Conservation (phyloP, 2,888 invertebrate species). For the Desoria tigrina region DNA sequence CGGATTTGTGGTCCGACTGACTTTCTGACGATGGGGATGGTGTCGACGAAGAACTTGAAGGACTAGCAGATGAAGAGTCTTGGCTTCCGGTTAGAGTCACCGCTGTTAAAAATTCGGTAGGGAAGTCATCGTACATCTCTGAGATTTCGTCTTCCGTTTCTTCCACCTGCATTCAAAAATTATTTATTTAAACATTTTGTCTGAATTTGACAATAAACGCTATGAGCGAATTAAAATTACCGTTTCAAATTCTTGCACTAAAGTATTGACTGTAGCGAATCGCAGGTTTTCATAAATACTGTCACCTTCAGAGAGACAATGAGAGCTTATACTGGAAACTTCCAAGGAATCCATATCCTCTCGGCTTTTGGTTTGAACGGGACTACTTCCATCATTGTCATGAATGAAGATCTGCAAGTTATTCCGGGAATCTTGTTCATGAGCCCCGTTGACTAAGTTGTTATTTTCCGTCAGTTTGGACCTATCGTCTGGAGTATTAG, state of each 20-base stretch:
- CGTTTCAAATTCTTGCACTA: constrained; percentile 48
- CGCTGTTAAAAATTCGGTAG: constrained; percentile 31
- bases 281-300: constrained; percentile 44
- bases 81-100: constrained; percentile 25
- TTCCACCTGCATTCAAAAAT: constrained; percentile 40
- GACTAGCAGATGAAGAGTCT: constrained; percentile 20
- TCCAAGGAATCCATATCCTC: constrained; percentile 31
- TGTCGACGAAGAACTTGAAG: neutral
- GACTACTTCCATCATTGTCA: constrained; percentile 24
- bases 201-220: neutral
- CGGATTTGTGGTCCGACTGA: constrained; percentile 1
- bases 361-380: neutral
- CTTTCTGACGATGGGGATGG: constrained; percentile 16
- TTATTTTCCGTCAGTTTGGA: too few species aligned
- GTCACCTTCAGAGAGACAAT: neutral
- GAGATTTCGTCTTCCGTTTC: constrained; percentile 50
- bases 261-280: constrained; percentile 43
- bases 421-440: constrained; percentile 26
- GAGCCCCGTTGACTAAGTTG: constrained; percentile 7
- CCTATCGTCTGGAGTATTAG: constrained; percentile 28
- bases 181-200: neutral
- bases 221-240: constrained; percentile 24
- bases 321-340: constrained; percentile 6
- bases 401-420: constrained; percentile 34
- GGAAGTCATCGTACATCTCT: constrained; percentile 51